Percentiles rank a stretch among this genome's conserved stretches.
These are phyloP conservation scores for Uria lomvia DNA, from an alignment of 2,113 vertebrate species.

Conservation along the genomic window DNA sequence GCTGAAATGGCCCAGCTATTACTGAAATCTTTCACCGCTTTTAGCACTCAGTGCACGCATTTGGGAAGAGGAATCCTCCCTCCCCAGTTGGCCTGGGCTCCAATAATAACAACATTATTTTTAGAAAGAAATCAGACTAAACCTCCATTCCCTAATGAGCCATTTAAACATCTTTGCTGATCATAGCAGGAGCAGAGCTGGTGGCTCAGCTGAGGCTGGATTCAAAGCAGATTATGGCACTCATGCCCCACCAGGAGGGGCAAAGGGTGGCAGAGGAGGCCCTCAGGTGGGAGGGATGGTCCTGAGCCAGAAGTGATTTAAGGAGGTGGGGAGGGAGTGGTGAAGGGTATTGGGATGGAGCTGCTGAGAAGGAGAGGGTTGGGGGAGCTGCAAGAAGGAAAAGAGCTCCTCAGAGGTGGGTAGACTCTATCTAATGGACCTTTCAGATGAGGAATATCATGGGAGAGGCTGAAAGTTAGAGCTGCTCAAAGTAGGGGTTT, in stretches of 20 bases:
- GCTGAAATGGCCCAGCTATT: neutral
- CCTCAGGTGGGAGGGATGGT: neutral
- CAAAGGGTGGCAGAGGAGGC: neutral
- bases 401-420: neutral
- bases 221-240: neutral
- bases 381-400: neutral
- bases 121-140: neutral
- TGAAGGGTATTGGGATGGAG: accelerated
- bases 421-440: too few relatives aligned
- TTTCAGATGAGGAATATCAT: neutral
- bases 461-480: neutral
- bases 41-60: too few relatives aligned
- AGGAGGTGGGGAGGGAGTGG: neutral
- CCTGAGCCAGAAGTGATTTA: neutral
- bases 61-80: neutral
- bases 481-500: neutral
- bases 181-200: neutral
- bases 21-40: neutral
- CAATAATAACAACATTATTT: neutral
- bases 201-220: neutral
- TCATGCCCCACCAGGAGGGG: too few relatives aligned
- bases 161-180: neutral
- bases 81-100: neutral
- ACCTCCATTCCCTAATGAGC: neutral
- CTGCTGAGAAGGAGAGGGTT: neutral